These are phyloP conservation scores for Eutolmus rufibarbis DNA, from an alignment of 2,888 invertebrate species.

Conservation along the genomic window DNA sequence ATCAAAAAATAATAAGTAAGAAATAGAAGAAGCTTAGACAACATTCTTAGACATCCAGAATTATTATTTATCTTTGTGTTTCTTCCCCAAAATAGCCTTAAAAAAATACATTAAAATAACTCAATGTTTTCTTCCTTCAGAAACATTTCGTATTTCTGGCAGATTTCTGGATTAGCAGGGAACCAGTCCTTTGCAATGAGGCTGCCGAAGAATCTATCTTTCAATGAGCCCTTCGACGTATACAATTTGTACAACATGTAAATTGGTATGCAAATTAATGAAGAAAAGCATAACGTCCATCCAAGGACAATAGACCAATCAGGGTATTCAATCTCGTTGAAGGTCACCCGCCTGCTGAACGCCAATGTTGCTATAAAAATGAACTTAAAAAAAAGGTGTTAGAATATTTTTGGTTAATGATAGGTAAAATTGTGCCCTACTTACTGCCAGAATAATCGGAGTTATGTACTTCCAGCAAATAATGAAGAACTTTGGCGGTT, in stretches of 20 bases:
- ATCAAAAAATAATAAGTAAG: background rate
- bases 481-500: slow-evolving; percentile 71
- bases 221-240: slow-evolving; percentile 55
- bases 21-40: background rate
- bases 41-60: background rate
- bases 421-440: slow-evolving; percentile 32
- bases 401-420: background rate
- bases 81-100: background rate
- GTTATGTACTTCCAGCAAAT: slow-evolving; percentile 76
- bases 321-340: slow-evolving; percentile 64
- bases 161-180: slow-evolving; percentile 64
- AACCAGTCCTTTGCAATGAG: slow-evolving; percentile 67
- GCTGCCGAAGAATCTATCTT: slow-evolving; percentile 58
- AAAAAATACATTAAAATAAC: background rate
- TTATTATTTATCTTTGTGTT: background rate
- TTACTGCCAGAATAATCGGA: slow-evolving; percentile 74
- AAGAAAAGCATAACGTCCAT: slow-evolving; percentile 73
- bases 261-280: slow-evolving; percentile 79
- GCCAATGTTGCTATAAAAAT: slow-evolving; percentile 71
- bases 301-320: slow-evolving; percentile 68
- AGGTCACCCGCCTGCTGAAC: slow-evolving; percentile 68
- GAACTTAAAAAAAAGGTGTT: slow-evolving; percentile 63
- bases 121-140: slow-evolving; percentile 22
- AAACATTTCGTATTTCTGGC: slow-evolving; percentile 58
- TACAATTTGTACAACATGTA: slow-evolving; percentile 68